These are phyloP conservation scores for Hyperoplus immaculatus DNA, from an alignment of 2,797 vertebrate species.

Conservation along the genomic window DNA sequence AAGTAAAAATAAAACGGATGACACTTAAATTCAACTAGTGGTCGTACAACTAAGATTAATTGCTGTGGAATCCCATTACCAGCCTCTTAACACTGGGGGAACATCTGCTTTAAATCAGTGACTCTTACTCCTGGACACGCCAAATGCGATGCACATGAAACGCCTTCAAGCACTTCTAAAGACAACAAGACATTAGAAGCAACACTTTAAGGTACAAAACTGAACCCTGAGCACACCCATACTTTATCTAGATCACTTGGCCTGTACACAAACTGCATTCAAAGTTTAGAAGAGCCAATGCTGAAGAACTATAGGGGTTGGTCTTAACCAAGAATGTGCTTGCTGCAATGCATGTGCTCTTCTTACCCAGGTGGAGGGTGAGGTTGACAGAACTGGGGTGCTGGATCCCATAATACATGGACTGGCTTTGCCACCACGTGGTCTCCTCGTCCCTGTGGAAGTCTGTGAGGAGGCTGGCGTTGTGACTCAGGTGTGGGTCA, in stretches of 20 bases:
- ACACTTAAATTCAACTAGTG: neutral
- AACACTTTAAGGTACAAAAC: neutral
- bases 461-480: conserved; percentile 90
- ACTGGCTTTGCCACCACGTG: conserved; percentile 98
- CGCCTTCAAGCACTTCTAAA: conserved; percentile 18
- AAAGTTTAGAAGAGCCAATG: conserved; percentile 21
- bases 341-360: conserved; percentile 63
- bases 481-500: conserved; percentile 84
- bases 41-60: conserved; percentile 9
- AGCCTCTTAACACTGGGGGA: conserved; percentile 1
- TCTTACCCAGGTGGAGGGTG: conserved; percentile 92
- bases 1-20: conserved; percentile 16
- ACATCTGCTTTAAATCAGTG: conserved; percentile 18
- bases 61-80: conserved; percentile 19
- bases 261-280: neutral
- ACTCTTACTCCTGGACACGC: conserved; percentile 3
- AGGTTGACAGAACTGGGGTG: conserved; percentile 92
- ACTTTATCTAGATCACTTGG: conserved; percentile 26
- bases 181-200: neutral
- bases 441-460: conserved; percentile 93
- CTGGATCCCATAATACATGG: conserved; percentile 94
- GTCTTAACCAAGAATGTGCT: neutral
- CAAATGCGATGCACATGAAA: conserved; percentile 8
- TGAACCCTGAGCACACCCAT: conserved; percentile 14
- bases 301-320: conserved; percentile 8